Evolutionary conservation across 1,140 invertebrate species (phyloP), one percentile per base, ranked within the genome.

Genomic region (Thereuonema tuberculata): DNA sequence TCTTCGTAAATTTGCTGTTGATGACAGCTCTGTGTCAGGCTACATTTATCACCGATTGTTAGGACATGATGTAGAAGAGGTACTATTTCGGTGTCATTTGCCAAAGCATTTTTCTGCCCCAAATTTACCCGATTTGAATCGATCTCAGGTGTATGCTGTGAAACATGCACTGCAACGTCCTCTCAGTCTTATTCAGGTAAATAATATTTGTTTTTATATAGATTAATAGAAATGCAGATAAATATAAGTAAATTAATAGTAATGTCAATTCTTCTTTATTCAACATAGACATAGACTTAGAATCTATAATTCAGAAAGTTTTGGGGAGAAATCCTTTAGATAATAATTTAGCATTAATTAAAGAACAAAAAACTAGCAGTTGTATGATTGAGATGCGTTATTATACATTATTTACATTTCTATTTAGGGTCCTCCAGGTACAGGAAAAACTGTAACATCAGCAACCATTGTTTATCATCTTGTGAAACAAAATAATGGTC

Each of bases 401-500:
- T n/a, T n/a, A n/a, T n/a, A n/a, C n/a, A n/a, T n/a, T n/a, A n/a
- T n/a, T n/a, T n/a, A n/a, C n/a, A n/a, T n/a, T n/a, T n/a, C n/a
- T 58, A 60, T 61, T n/a, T 58, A 75, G 75, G 81, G 80, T 28
- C 80, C 80, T 2, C 92, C 92, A 2, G 92, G 93, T 27, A 99
- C 95, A 0, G 95, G 96, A 1, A 99, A 99, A 76, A 99, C 97
- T 0, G 96, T 99, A 0, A 99, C 97, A 1, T 99, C 96, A 5
- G 97, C 97, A 0, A 98, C 96, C 0, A 94, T 99, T 67, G 96
- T 99, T 0, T 99, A 98, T 71, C 97, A 99, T 72, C 76, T 99
- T 29, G 93, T 94, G 0, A 90, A 95, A 71, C 91, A 96, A 69
- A 90, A 85, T 64, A 74, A 76, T 52, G 92, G 93, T 1, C 92